These are phyloP conservation scores for Oligia strigilis DNA, from an alignment of 2,888 invertebrate species.

Conservation along the genomic window DNA sequence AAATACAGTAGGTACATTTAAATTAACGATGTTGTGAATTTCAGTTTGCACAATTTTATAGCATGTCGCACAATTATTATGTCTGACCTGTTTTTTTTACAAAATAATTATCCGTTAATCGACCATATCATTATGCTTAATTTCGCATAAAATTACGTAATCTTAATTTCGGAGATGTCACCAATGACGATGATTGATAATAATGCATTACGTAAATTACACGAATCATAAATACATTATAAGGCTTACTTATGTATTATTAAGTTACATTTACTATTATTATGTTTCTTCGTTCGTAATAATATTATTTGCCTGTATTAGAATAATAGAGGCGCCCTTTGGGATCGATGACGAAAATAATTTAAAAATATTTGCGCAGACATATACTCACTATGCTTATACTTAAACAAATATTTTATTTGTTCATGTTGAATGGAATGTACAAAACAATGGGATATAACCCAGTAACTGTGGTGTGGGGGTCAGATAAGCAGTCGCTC, in stretches of 20 bases:
- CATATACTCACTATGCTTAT: background rate
- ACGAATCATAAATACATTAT: constrained; percentile 51
- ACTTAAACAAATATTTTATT: constrained; percentile 39
- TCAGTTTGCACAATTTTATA: constrained; percentile 2
- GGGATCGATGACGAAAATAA: constrained; percentile 28
- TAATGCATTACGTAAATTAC: constrained; percentile 50
- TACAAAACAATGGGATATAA: background rate
- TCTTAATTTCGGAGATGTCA: constrained; percentile 56
- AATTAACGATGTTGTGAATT: background rate
- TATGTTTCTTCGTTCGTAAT: constrained; percentile 33
- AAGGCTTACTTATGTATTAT: constrained; percentile 49
- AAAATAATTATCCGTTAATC: constrained; percentile 31
- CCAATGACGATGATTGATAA: constrained; percentile 55
- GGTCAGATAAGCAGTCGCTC: no score
- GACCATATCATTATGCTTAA: constrained; percentile 36
- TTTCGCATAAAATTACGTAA: constrained; percentile 41
- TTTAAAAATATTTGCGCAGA: constrained; percentile 40
- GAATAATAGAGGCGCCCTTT: constrained; percentile 30
- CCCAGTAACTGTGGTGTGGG: no score
- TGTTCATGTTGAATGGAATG: constrained; percentile 31
- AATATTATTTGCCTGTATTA: constrained; percentile 30
- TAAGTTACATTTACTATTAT: constrained; percentile 52
- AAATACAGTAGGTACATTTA: background rate
- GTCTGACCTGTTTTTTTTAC: constrained; percentile 8
- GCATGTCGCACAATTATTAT: background rate